Evolutionary conservation across 2,113 vertebrate species (phyloP).

Genomic region (Papio anubis): DNA sequence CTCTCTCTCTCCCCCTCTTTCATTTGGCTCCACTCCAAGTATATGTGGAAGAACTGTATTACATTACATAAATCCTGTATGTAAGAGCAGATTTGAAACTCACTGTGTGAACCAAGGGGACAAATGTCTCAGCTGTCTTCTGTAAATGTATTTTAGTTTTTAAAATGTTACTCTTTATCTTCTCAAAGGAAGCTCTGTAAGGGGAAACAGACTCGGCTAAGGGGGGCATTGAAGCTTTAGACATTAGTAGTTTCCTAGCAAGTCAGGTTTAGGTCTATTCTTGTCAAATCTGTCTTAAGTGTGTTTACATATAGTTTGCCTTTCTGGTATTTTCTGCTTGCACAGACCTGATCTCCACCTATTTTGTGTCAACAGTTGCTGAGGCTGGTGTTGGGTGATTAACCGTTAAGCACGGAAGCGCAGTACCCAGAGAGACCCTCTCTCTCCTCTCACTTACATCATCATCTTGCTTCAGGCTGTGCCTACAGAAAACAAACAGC

Average conservation of each 20-base stretch:
- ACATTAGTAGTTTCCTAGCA: conserved; percentile 71
- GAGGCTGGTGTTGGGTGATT: conserved; percentile 82
- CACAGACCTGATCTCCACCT: conserved; percentile 91
- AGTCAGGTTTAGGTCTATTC: conserved; percentile 85
- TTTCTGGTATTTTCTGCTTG: conserved; percentile 93
- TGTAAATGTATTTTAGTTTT: conserved; percentile 44
- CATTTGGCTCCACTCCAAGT: conserved; percentile 52
- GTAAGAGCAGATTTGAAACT: conserved; percentile 63
- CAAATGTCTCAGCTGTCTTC: neutral
- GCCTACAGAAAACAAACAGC: conserved; percentile 83
- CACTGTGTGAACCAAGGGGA: conserved; percentile 41
- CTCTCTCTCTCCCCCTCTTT: neutral
- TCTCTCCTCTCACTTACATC: conserved; percentile 84
- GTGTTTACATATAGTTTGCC: conserved; percentile 87
- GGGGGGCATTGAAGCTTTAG: conserved; percentile 49
- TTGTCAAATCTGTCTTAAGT: conserved; percentile 82
- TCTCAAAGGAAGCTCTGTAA: conserved; percentile 40
- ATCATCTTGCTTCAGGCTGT: conserved; percentile 85
- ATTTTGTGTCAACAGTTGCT: conserved; percentile 91
- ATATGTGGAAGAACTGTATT: conserved; percentile 39
- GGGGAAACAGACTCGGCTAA: neutral
- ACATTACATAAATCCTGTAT: conserved; percentile 61
- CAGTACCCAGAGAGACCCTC: conserved; percentile 81
- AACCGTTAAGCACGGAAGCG: conserved; percentile 66
- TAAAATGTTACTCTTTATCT: conserved; percentile 48